Conservation (phyloP, 2,113 vertebrate genomes). For the Eptesicus fuscus region DNA sequence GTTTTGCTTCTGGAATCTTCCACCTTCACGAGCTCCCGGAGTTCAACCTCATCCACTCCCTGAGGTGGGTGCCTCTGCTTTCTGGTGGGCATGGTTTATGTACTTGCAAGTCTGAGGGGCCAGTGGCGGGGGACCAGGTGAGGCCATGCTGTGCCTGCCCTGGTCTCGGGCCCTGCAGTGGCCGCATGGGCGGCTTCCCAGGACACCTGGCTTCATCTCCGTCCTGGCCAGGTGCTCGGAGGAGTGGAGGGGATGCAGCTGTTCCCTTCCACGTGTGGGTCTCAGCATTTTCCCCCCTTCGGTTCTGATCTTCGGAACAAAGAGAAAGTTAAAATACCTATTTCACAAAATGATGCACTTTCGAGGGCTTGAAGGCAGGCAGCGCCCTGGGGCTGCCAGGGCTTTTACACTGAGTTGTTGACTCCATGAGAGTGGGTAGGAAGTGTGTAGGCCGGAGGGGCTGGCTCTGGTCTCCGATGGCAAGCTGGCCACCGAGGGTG, state of each 20-base stretch:
- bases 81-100: neutral
- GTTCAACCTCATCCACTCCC: conserved; percentile 95
- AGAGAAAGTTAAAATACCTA: neutral
- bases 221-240: neutral
- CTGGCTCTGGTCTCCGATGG: too few relatives aligned
- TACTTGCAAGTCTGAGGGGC: neutral
- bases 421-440: neutral
- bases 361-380: accelerated
- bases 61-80: conserved; percentile 84
- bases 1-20: conserved; percentile 94
- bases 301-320: neutral
- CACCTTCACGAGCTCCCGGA: conserved; percentile 97
- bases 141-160: too few relatives aligned
- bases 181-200: neutral
- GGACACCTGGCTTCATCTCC: too few relatives aligned
- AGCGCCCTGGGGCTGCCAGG: too few relatives aligned
- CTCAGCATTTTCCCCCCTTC: accelerated
- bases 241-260: accelerated
- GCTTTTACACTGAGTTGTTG: neutral
- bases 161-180: too few relatives aligned
- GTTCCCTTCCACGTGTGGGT: accelerated
- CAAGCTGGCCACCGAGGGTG: too few relatives aligned
- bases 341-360: accelerated
- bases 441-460: neutral
- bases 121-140: too few relatives aligned